Percentiles rank a stretch among this genome's conserved stretches.
These are phyloP conservation scores for Sphaerophoria rueppellii DNA, from an alignment of 2,888 invertebrate species.

Conservation along the genomic window DNA sequence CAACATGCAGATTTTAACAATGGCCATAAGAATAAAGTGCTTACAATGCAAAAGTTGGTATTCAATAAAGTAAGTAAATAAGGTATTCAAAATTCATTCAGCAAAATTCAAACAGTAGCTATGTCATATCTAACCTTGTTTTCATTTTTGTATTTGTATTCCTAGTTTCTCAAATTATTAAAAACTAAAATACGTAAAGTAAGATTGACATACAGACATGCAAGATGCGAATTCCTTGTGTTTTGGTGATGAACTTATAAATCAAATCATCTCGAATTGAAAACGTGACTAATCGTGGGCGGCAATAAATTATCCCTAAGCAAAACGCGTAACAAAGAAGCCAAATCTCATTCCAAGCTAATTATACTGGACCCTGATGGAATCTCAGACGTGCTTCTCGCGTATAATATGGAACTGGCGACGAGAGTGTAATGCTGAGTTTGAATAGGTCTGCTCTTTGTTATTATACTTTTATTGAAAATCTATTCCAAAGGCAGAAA, in stretches of 20 bases:
- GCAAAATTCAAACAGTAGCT: too few relatives aligned
- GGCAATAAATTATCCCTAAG: constrained; percentile 27
- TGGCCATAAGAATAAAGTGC: too few relatives aligned
- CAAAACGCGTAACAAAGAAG: constrained; percentile 31
- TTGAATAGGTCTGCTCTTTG: constrained; percentile 10
- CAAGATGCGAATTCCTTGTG: too few relatives aligned
- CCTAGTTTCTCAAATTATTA: too few relatives aligned
- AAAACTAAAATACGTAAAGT: too few relatives aligned
- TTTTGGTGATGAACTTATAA: background rate
- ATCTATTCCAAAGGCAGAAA: background rate
- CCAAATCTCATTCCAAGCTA: constrained; percentile 3
- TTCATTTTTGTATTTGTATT: too few relatives aligned
- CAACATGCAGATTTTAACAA: too few relatives aligned
- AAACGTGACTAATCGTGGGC: constrained; percentile 47
- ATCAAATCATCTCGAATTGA: constrained; percentile 22
- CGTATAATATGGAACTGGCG: background rate
- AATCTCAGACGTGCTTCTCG: background rate
- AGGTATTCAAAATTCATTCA: too few relatives aligned
- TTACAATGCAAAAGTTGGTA: too few relatives aligned
- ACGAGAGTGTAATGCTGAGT: constrained; percentile 13
- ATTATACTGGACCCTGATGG: background rate
- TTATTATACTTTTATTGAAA: background rate
- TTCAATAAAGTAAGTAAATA: too few relatives aligned
- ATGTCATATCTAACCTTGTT: too few relatives aligned
- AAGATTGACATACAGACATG: too few relatives aligned